A percentile compares a stretch with the other conserved stretches of the same genome.
Evolutionary conservation across 2,888 invertebrate species (phyloP).

Genomic region (Lottia gigantea): DNA sequence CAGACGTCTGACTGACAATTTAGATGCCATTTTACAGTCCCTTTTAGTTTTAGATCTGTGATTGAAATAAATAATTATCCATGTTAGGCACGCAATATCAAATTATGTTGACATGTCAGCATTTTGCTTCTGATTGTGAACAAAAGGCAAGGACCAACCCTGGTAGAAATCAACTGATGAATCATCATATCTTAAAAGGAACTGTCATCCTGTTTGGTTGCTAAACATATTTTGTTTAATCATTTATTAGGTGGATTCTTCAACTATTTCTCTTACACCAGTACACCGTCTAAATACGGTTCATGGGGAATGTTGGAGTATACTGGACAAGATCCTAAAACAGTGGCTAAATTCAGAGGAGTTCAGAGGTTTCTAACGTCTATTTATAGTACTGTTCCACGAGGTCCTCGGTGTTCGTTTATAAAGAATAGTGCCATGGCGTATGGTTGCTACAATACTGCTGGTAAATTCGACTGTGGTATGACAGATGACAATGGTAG

Average conservation of each 20-base stretch:
- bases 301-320: constrained; percentile 53
- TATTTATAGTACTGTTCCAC: constrained; percentile 17
- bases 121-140: no score
- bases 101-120: no score
- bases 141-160: no score
- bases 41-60: no score
- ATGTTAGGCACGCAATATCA: no score
- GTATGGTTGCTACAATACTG: constrained; percentile 37
- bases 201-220: background rate
- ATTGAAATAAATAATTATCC: no score
- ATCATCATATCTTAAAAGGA: no score
- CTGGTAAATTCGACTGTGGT: constrained; percentile 29
- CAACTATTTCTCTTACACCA: constrained; percentile 48
- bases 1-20: no score
- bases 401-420: constrained; percentile 36
- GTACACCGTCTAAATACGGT: constrained; percentile 43
- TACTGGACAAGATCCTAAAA: constrained; percentile 45
- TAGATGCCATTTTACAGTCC: no score
- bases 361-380: constrained; percentile 41
- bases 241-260: constrained; percentile 42
- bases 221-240: no score
- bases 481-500: constrained; percentile 25
- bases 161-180: no score
- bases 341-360: constrained; percentile 46
- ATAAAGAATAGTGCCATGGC: constrained; percentile 19